phyloP scores from a whole-genome alignment of 2,797 vertebrate genomes.

The Merluccius polli region DNA sequence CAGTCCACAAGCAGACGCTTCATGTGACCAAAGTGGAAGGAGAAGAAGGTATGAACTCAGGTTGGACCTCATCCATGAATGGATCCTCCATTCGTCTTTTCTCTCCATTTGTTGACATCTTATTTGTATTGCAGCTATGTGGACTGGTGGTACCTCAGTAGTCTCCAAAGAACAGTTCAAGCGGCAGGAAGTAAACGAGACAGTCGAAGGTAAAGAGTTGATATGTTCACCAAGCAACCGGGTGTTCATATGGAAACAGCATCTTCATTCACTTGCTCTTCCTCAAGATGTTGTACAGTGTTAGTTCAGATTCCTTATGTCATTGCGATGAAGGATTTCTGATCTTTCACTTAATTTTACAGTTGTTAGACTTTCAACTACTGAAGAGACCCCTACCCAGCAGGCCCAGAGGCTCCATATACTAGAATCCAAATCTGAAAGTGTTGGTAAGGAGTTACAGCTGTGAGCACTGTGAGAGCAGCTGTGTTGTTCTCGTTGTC shows the following conservation, averaged over 20 bases:
- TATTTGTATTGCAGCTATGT: constrained; percentile 49
- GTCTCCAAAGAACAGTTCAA: constrained; percentile 31
- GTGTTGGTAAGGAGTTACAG: constrained; percentile 60
- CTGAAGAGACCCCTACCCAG: constrained; percentile 40
- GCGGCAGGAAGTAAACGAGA: constrained; percentile 47
- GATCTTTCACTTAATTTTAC: constrained; percentile 36
- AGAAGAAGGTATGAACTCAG: background rate
- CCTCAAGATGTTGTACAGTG: background rate
- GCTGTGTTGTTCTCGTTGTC: constrained; percentile 20
- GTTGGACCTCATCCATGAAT: background rate
- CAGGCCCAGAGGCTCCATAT: constrained; percentile 25
- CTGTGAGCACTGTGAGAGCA: background rate
- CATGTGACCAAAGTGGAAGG: background rate
- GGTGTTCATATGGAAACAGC: background rate
- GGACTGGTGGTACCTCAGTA: constrained; percentile 13
- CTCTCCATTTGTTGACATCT: constrained; percentile 12
- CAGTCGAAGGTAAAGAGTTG: constrained; percentile 47
- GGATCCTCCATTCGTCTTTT: background rate
- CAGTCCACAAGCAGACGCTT: background rate
- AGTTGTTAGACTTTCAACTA: constrained; percentile 40
- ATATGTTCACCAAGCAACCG: background rate
- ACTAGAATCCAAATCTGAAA: constrained; percentile 27
- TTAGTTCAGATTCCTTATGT: too few relatives aligned
- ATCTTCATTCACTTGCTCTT: background rate
- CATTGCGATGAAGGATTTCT: background rate